Base-by-base conservation (phyloP, 2,113 vertebrate genomes). In the Grallaria varia region DNA sequence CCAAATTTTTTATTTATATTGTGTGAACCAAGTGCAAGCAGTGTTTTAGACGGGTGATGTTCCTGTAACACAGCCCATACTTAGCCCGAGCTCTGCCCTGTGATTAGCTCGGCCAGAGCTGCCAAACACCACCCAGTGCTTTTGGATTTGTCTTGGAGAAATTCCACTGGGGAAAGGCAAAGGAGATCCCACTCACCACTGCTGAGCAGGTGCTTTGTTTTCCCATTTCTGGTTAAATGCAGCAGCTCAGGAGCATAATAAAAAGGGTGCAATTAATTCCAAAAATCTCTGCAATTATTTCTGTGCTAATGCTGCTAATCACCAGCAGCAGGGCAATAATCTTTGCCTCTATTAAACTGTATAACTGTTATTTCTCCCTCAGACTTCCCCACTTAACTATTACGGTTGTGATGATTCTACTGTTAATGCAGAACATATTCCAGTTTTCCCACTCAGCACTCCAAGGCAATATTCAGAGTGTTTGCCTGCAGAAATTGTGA, bases 81-180 rank as follows among this genome's bases (percentile, higher is more conserved):
- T 64, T 49, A 63, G 69, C 49, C 37, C 4, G 10, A 14, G 8
- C 2, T 28, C 81, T 72, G 60, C 76, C 59, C 15, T 37, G 33
- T 25, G 31, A 76, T 28, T 49, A 53, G 45, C 0, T 9, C 9
- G 1, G 31, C 15, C 24, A 10, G 12, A 13, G 45, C 83, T 73
- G 20, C 79, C 27, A 2, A 0, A 28, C 59, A 9, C 1, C 4
- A 9, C 30, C 33, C 14, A n/a, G 53, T 58, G 67, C 17, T 58
- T 30, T 8, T 0, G 25, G 52, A 9, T 47, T 13, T 56, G 56
- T 58, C 56, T 53, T 25, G 50, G 64, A 28, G 24, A 42, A 75
- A 21, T 12, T 55, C 37, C 44, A 1, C 40, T 7, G 20, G 23
- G 87, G 50, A 59, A 42, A 62, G 21, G 35, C 69, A 75, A 24